A percentile compares a stretch with the other conserved stretches of the same genome.
These are phyloP conservation scores for Diploptera punctata DNA, from an alignment of 2,888 invertebrate genomes.

Conservation along the genomic window DNA sequence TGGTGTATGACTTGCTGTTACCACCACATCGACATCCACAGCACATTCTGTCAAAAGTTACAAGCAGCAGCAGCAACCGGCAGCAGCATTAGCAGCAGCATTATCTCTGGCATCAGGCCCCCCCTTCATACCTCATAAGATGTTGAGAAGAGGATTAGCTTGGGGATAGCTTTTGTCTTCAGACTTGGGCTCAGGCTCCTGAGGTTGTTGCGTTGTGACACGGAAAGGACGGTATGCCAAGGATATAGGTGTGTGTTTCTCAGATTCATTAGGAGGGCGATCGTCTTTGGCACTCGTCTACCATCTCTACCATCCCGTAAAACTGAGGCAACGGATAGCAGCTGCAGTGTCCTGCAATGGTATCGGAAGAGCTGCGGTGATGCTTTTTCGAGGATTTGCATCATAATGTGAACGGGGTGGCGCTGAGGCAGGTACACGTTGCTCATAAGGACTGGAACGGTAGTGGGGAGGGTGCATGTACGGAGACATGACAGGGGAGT, in stretches of 20 bases:
- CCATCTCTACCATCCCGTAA: constrained; percentile 62
- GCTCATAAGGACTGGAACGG: constrained; percentile 55
- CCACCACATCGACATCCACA: constrained; percentile 47
- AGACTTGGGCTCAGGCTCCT: constrained; percentile 58
- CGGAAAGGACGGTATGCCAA: constrained; percentile 58
- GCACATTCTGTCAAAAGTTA: constrained; percentile 56
- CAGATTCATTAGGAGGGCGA: constrained; percentile 32
- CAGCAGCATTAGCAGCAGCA: constrained; percentile 45
- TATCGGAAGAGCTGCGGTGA: constrained; percentile 59
- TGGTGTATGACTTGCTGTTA: constrained; percentile 43
- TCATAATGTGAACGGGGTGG: constrained; percentile 40
- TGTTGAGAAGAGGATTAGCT: constrained; percentile 21
- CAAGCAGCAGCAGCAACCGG: constrained; percentile 52
- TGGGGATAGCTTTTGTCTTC: constrained; percentile 28
- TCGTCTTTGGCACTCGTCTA: too few species aligned
- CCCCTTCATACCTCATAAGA: constrained; percentile 36
- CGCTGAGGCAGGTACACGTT: constrained; percentile 53
- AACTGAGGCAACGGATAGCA: constrained; percentile 69
- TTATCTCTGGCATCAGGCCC: constrained; percentile 32
- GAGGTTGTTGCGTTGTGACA: constrained; percentile 46
- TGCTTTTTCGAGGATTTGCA: constrained; percentile 58
- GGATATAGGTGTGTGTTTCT: constrained; percentile 48
- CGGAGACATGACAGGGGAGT: constrained; percentile 59
- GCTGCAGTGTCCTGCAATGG: constrained; percentile 44
- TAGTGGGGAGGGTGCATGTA: constrained; percentile 57